Base-by-base conservation (phyloP, 1,140 invertebrate genomes). In the Papilio helenus region DNA sequence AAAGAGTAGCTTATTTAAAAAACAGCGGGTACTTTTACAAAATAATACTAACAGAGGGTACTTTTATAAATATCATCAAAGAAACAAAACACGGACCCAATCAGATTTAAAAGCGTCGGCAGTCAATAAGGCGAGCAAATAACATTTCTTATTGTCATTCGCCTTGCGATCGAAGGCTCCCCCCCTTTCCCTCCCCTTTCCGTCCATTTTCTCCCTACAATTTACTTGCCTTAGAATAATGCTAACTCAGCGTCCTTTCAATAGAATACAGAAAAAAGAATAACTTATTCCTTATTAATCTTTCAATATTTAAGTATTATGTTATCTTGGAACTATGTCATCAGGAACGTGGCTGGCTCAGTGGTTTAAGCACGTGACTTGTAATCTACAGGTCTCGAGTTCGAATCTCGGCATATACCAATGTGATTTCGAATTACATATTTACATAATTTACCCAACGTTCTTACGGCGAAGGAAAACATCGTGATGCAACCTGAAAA, bases 51-150 rank as follows among this genome's bases (percentile, higher is more conserved):
- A 16, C 23, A 34, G 61, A 61, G 23, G 58, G 58, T 61, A 14
- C 61, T 68, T 29, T 49, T 72, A 49, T 42, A 80, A 65, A 44
- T 76, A 68, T 74, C 55, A 42, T 83, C 83, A 77, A 61, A 83
- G 82, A 85, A 83, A 87, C 84, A 88, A 87, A 85, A 81, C 84
- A 84, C 71, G 82, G 80, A 72, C 76, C 83, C 85, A 89, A 89
- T 89, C 89, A 89, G 87, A 87, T 89, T 88, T 85, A 87, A 90
- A 87, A 87, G 86, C 85, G 84, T 84, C 85, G 86, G 82, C 84
- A 88, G 88, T 89, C 89, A 89, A 89, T 89, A 90, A 85, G 83
- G 84, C 80, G 82, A 83, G 86, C 87, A 86, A 88, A 87, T 88
- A 86, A 84, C 84, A 83, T 84, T 82, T 87, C 88, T 87, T 86